These are phyloP conservation scores for Anthoscopus minutus DNA, from an alignment of 2,113 vertebrate species.

Conservation along the genomic window DNA sequence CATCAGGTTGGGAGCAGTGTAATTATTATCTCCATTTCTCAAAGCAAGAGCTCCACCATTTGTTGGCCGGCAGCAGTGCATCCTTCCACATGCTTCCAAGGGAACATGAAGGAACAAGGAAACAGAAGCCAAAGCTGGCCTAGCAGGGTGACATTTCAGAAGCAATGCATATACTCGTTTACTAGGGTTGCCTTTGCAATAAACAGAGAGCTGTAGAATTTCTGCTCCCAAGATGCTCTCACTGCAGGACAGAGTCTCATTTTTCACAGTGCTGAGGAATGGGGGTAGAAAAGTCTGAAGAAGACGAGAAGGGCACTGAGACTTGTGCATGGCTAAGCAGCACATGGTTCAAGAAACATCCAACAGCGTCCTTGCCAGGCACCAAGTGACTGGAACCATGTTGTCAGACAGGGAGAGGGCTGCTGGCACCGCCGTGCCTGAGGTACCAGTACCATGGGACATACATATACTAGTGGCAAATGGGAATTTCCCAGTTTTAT, in stretches of 20 bases:
- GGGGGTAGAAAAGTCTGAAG: background rate
- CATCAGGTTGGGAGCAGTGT: rapidly evolving
- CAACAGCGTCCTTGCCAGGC: background rate
- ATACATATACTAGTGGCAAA: rapidly evolving
- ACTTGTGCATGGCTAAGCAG: background rate
- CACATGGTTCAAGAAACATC: background rate
- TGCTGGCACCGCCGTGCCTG: rapidly evolving
- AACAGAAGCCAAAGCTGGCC: rapidly evolving
- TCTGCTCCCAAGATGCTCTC: background rate
- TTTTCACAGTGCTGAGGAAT: background rate
- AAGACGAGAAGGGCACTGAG: rapidly evolving
- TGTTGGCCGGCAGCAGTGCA: slow-evolving; percentile 32
- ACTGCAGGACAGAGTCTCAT: background rate
- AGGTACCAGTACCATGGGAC: background rate
- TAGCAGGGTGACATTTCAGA: background rate
- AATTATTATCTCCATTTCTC: background rate
- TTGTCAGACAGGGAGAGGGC: background rate
- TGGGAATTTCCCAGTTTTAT: rapidly evolving
- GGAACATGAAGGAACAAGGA: rapidly evolving
- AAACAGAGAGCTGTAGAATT: background rate
- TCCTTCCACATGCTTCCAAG: rapidly evolving
- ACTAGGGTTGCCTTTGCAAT: background rate
- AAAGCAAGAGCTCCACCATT: slow-evolving; percentile 72
- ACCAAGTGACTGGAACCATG: rapidly evolving
- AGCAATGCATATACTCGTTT: rapidly evolving